These are phyloP conservation scores for Saxidomus purpurata DNA, from an alignment of 1,140 invertebrate genomes.

Conservation along the genomic window DNA sequence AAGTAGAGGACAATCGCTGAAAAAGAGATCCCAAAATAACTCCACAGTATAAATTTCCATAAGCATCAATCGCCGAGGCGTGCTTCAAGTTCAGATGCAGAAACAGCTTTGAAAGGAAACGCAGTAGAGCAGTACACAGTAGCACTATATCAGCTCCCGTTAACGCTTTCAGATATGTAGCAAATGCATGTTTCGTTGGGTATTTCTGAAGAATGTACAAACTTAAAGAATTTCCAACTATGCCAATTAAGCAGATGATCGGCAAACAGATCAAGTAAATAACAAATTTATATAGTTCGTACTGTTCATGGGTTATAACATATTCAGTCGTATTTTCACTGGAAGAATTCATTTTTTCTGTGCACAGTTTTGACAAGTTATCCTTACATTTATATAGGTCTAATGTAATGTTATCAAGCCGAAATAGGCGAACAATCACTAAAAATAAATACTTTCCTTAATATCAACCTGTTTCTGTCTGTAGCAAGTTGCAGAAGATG, in stretches of 20 bases:
- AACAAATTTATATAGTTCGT: neutral
- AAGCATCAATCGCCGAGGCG: neutral
- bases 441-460: too few species aligned
- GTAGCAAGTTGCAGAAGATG: too few species aligned
- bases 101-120: neutral
- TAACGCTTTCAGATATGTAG: neutral
- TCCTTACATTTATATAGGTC: too few species aligned
- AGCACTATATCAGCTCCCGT: neutral
- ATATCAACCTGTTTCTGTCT: too few species aligned
- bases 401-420: too few species aligned
- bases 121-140: neutral
- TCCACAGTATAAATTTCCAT: neutral
- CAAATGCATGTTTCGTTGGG: neutral
- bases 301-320: neutral
- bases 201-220: neutral
- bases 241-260: neutral
- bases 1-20: neutral
- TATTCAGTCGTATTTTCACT: neutral
- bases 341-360: neutral
- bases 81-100: neutral
- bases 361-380: too few species aligned
- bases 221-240: slow-evolving; percentile 7
- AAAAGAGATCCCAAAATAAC: neutral
- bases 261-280: slow-evolving; percentile 10
- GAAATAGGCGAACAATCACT: too few species aligned